Conservation (phyloP, 2,113 vertebrate genomes). For the Lophius piscatorius region DNA sequence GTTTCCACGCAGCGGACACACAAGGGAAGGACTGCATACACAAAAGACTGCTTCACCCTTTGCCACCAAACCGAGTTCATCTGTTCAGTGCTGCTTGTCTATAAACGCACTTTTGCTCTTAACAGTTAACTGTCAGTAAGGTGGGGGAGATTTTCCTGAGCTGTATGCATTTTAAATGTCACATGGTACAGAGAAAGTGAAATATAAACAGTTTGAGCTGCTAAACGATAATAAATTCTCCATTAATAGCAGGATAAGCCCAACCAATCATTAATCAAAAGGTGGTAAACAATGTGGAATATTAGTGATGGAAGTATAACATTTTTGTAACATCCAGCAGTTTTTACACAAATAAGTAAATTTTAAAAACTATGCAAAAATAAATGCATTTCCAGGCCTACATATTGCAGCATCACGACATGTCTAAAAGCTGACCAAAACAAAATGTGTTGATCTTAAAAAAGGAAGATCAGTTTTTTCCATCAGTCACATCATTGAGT, state of each 20-base stretch:
- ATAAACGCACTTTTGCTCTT: conserved; percentile 32
- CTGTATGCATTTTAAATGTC: neutral
- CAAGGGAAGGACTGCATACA: conserved; percentile 51
- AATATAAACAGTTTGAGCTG: too few species aligned
- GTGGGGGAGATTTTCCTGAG: neutral
- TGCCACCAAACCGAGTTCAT: conserved; percentile 38
- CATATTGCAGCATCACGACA: too few species aligned
- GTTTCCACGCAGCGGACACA: conserved; percentile 53
- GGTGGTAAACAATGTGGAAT: too few species aligned
- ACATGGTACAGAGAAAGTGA: neutral
- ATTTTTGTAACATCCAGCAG: too few species aligned
- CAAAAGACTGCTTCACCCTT: conserved; percentile 62
- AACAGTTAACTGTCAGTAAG: conserved; percentile 18
- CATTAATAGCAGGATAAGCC: too few species aligned
- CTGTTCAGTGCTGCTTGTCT: conserved; percentile 27
- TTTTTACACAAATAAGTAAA: too few species aligned
- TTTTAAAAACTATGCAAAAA: neutral
- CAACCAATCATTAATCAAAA: too few species aligned
- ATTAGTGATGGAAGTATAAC: too few species aligned
- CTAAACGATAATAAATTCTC: too few species aligned
- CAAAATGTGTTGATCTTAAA: neutral
- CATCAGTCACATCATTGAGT: neutral
- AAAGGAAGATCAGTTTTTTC: neutral
- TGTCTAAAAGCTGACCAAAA: too few species aligned
- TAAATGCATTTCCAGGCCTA: too few species aligned